Evolutionary conservation across 2,888 invertebrate species (phyloP), one percentile per base, ranked within the genome.

Genomic region (Heliconius hortense): DNA sequence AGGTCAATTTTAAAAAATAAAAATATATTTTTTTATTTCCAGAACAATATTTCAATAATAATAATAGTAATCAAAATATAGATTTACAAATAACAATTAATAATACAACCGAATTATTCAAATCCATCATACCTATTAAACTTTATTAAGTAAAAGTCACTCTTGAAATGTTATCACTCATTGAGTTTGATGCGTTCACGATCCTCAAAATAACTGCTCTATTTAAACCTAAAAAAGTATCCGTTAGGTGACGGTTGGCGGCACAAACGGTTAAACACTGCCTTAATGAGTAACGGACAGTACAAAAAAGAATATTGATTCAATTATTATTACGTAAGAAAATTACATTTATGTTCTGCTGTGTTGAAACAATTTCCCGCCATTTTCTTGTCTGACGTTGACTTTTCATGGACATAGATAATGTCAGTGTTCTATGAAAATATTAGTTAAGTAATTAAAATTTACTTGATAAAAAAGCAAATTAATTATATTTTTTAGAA

Each of bases 221-320:
- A 77, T 79, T 77, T 76, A 73, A 72, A 72, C 71, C 69, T 72
- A 79, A 80, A 81, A 78, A 80, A 79, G 67, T 67, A 53, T 74
- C 79, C 80, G 81, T 81, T 81, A 81, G 69, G 53, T 80, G 80
- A 78, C 79, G 82, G 73, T 82, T 80, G 79, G 79, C 71, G 66
- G 81, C 73, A 74, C 79, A 76, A 77, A 79, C 88, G 87, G 87
- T 89, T 87, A 79, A 77, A 76, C 59, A 76, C 74, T 66, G 76
- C 24, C 72, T 70, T 77, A 72, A 75, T 68, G 77, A 78, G 76
- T 76, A 62, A 71, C 76, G 77, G 76, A 77, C 78, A 73, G 76
- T 75, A 72, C 69, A 67, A 69, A 39, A n/a, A 63, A 67, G 78
- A 73, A 77, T 77, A 73, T 77, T 75, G 75, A 78, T 64, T 60